These are phyloP conservation scores for Melopsittacus undulatus DNA, from an alignment of 2,797 vertebrate species.

Conservation along the genomic window DNA sequence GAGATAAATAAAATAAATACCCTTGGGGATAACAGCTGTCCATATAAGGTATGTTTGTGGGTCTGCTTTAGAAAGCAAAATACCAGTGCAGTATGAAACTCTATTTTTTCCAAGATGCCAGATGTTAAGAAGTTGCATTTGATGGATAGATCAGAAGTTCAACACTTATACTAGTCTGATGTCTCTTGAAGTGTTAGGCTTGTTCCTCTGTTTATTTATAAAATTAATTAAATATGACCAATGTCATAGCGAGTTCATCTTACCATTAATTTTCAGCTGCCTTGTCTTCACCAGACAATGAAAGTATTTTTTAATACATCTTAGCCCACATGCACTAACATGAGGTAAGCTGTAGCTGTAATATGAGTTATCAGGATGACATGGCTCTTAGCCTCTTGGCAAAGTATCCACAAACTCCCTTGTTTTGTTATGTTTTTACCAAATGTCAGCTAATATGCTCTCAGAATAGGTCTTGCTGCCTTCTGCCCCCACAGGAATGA, in stretches of 20 bases:
- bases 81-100: neutral
- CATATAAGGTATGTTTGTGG: neutral
- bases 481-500: neutral
- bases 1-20: neutral
- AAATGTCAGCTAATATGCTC: neutral
- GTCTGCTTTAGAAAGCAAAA: neutral
- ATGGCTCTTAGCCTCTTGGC: neutral
- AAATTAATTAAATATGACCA: neutral
- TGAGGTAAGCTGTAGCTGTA: neutral
- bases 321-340: neutral
- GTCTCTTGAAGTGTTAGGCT: neutral
- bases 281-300: neutral
- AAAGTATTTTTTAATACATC: neutral
- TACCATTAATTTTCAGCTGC: neutral
- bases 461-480: conserved; percentile 14
- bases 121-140: neutral
- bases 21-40: neutral
- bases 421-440: neutral
- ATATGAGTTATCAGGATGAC: neutral
- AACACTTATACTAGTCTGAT: neutral
- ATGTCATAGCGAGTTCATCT: neutral
- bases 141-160: neutral
- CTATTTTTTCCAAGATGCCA: neutral
- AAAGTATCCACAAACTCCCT: neutral
- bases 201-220: neutral